A percentile compares a stretch with the other conserved stretches of the same genome.
These are phyloP conservation scores for Uloborus plumipes DNA, from an alignment of 2,888 invertebrate species.

Conservation along the genomic window DNA sequence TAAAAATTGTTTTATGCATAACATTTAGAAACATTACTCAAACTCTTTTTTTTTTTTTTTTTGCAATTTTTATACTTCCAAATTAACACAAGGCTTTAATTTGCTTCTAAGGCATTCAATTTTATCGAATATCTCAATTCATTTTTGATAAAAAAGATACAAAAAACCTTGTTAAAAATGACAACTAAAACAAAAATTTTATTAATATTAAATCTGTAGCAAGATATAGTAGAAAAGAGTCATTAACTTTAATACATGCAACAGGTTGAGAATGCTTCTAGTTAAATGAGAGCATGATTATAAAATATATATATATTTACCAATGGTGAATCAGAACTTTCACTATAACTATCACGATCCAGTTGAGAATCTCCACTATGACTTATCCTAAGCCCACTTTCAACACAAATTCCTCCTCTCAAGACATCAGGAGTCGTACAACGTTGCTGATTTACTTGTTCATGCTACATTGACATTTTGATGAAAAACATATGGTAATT, in stretches of 20 bases:
- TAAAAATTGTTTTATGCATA: no score
- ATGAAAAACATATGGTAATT: no score
- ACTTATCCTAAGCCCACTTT: slow-evolving; percentile 60
- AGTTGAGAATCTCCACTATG: slow-evolving; percentile 70
- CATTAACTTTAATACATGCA: background rate
- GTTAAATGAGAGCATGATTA: background rate
- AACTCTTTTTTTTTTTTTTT: no score
- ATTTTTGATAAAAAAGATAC: no score
- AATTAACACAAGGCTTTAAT: no score
- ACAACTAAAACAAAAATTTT: background rate
- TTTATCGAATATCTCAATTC: no score
- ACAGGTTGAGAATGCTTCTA: background rate
- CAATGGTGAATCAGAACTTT: slow-evolving; percentile 77
- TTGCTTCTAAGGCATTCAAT: no score
- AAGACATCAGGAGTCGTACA: slow-evolving; percentile 77
- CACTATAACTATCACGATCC: slow-evolving; percentile 73
- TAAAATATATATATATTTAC: slow-evolving; percentile 72
- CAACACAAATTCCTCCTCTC: slow-evolving; percentile 74
- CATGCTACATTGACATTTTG: slow-evolving; percentile 33
- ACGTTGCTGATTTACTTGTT: slow-evolving; percentile 70
- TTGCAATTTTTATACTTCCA: no score
- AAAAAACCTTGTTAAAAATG: background rate
- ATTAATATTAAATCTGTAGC: background rate
- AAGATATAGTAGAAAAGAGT: background rate
- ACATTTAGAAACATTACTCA: no score